phyloP scores from a whole-genome alignment of 35 echinoderm and acorn worm genomes.

The Amphiura filiformis region DNA sequence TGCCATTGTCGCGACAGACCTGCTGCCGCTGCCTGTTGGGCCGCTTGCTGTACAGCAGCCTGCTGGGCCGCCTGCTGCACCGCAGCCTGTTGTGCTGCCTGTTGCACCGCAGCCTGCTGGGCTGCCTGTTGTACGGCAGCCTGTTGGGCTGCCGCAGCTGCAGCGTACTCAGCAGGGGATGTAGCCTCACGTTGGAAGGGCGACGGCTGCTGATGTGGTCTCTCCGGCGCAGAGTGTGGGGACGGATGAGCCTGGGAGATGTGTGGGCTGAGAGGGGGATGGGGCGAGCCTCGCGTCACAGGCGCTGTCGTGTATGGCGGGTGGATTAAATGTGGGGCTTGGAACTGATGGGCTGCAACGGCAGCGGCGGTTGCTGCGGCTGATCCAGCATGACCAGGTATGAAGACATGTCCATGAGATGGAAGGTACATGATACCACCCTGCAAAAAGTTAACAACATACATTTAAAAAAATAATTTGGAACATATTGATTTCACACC shows the following conservation, averaged over 20 bases:
- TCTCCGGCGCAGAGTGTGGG: neutral
- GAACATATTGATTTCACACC: too few species aligned
- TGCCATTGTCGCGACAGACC: neutral
- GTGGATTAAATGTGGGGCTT: neutral
- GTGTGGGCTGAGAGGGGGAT: constrained; percentile 24
- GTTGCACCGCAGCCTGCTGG: neutral
- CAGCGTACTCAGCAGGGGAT: constrained; percentile 18
- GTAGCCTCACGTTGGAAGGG: constrained; percentile 19
- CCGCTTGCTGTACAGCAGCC: too few species aligned
- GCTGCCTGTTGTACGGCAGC: neutral
- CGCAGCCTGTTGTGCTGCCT: too few species aligned
- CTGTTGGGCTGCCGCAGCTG: constrained; percentile 5
- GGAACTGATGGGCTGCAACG: neutral
- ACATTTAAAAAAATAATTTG: too few species aligned
- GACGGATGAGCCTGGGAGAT: constrained; percentile 12
- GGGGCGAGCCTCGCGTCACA: neutral
- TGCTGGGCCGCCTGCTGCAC: too few species aligned
- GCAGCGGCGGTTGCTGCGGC: neutral
- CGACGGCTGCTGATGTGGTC: constrained; percentile 6
- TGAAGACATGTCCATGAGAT: neutral
- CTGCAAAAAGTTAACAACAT: too few species aligned
- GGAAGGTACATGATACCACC: neutral
- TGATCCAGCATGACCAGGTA: neutral
- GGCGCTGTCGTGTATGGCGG: neutral
- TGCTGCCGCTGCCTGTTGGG: too few species aligned